phyloP scores from a whole-genome alignment of 1,140 invertebrate species.

The Drosophila prosaltans region DNA sequence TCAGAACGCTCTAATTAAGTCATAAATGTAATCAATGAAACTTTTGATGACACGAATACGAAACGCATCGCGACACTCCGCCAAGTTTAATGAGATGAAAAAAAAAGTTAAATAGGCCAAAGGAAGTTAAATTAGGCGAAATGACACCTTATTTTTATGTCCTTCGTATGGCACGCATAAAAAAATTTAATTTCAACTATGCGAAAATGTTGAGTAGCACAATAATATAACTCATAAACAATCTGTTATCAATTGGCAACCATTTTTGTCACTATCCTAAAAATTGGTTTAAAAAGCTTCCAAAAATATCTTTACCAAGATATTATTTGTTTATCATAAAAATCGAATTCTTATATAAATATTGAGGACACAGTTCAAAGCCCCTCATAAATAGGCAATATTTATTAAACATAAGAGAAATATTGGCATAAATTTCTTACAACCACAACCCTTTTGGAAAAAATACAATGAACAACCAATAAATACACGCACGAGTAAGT shows the following conservation, averaged over 20 bases:
- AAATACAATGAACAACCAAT: not conserved
- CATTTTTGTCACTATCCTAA: too few relatives aligned
- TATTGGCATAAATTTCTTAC: not conserved
- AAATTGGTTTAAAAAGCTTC: too few relatives aligned
- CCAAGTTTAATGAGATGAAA: not conserved
- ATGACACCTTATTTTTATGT: not conserved
- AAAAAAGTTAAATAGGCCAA: not conserved
- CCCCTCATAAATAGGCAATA: not conserved
- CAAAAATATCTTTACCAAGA: too few relatives aligned
- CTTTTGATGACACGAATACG: constrained; percentile 15
- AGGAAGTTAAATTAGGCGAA: not conserved
- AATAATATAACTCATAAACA: too few relatives aligned
- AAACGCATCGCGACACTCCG: not conserved
- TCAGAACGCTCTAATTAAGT: constrained; percentile 60
- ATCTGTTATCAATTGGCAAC: too few relatives aligned
- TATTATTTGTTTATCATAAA: too few relatives aligned
- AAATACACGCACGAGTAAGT: constrained; percentile 2
- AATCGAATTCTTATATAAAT: too few relatives aligned
- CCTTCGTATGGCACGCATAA: not conserved
- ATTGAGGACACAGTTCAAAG: too few relatives aligned
- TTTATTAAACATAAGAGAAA: not conserved
- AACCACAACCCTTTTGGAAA: not conserved
- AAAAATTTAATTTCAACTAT: too few relatives aligned
- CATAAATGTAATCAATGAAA: constrained; percentile 69
- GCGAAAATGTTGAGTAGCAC: too few relatives aligned